A percentile compares a stretch with the other conserved stretches of the same genome.
phyloP scores from a whole-genome alignment of 2,797 vertebrate species.

The Pseudochirops cupreus region DNA sequence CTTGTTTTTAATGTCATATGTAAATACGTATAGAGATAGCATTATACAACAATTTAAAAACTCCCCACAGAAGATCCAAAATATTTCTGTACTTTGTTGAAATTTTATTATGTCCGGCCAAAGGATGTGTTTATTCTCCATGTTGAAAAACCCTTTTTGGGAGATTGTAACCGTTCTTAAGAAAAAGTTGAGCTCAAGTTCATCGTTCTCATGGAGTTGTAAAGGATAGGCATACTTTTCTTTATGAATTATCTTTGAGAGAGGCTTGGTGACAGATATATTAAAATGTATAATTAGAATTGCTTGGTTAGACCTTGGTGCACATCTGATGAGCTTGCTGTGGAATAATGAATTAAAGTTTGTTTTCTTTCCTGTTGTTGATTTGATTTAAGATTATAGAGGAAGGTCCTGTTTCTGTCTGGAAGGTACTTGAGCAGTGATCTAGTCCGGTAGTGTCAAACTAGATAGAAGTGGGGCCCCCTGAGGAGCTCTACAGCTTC shows the following conservation, averaged over 20 bases:
- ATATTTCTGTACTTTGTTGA: background rate
- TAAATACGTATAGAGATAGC: background rate
- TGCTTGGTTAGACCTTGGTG: constrained; percentile 8
- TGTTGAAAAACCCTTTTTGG: background rate
- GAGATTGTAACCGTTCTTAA: background rate
- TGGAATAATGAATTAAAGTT: constrained; percentile 26
- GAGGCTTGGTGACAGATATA: constrained; percentile 2
- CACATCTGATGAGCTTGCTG: background rate
- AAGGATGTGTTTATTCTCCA: background rate
- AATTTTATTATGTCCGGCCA: background rate
- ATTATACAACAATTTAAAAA: background rate
- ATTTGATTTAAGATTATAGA: background rate
- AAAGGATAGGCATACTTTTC: constrained; percentile 1
- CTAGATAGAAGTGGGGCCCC: background rate
- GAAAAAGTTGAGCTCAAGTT: background rate
- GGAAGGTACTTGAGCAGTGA: background rate
- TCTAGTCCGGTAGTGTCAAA: background rate
- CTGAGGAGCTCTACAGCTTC: background rate
- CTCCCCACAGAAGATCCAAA: background rate
- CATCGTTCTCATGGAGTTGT: background rate
- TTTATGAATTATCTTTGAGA: constrained; percentile 30
- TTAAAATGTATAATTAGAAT: constrained; percentile 23
- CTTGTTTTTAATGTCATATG: background rate
- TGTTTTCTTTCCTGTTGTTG: background rate
- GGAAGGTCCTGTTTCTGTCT: background rate